Base-by-base conservation (phyloP, 2,888 invertebrate species). In the Oegoconia quadripuncta region DNA sequence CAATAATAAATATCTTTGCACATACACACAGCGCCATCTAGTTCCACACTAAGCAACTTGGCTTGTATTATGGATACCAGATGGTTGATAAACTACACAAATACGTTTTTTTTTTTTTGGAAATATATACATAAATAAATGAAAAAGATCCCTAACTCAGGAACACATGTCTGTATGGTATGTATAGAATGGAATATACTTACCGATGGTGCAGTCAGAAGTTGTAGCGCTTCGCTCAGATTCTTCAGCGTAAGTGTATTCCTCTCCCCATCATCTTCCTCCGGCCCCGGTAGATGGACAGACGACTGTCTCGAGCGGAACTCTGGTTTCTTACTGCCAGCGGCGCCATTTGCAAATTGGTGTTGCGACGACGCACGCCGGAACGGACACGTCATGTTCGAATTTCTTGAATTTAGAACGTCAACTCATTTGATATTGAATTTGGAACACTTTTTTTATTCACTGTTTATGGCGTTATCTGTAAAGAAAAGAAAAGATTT, bases 191-290 rank as follows among this genome's bases (percentile, higher is more conserved):
- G n/a, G n/a, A n/a, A 2, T 18, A n/a, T 39, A 88, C 92, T 90
- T 88, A 95, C 95, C 89, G 94, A 91, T 39, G 95, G 95, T 28
- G 94, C 92, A 20, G 95, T 95, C 48, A 96, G 86, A 44, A 95
- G 88, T 59, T 93, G 91, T 52, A 96, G 91, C 23, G 95, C 95
- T 63, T 94, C 92, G 64, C 93, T 93, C 56, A 96, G 86, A 68
- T 95, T 93, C 73, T 93, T 94, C 70, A 95, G 74, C 52, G 93
- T 93, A 46, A 94, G 82, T 1, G 93, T 92, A 61, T 90, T 91
- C 48, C 87, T 88, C 48, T 90, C 90, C 25, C 89, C 90, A 31
- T 88, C 88, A 16, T 91, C 92, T 40, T 91, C 90, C 34, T 92
- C 92, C 37, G 90, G 89, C 1, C 89, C 88, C 8, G 89, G 77